Conservation (phyloP, 2,888 invertebrate species). For the Trachelus iudaicus region DNA sequence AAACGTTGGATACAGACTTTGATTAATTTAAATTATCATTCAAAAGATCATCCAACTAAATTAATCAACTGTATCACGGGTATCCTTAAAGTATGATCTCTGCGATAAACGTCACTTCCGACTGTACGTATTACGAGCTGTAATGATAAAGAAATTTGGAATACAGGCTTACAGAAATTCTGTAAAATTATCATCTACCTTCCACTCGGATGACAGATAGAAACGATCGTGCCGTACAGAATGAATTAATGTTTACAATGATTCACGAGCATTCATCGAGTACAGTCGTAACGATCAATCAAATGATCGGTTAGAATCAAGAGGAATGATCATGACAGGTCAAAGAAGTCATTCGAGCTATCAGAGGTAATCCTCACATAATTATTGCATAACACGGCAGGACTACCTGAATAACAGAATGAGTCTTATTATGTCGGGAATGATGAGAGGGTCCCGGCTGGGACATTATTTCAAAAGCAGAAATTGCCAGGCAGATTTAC, state of each 20-base stretch:
- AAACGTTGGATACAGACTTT: not conserved
- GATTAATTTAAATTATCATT: too few species aligned
- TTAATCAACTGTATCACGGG: too few species aligned
- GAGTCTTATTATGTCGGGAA: not conserved
- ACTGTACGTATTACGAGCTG: too few species aligned
- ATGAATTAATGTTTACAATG: not conserved
- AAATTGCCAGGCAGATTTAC: not conserved
- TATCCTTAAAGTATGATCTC: too few species aligned
- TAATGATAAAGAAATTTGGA: not conserved
- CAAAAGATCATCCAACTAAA: too few species aligned
- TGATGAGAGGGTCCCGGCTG: not conserved
- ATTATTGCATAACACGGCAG: conserved; percentile 23
- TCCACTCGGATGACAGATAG: not conserved
- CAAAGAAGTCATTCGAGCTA: conserved; percentile 27
- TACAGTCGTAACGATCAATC: not conserved
- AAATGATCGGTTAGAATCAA: not conserved
- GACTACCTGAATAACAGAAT: not conserved
- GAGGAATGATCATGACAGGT: conserved; percentile 7
- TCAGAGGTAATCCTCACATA: conserved; percentile 21
- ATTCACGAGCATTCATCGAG: not conserved
- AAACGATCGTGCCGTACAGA: not conserved
- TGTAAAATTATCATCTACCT: not conserved
- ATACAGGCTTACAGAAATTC: not conserved
- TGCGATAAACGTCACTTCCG: too few species aligned
- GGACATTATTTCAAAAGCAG: not conserved